Conservation (phyloP, 1,140 invertebrate genomes). For the Aphelenchoides besseyi region DNA sequence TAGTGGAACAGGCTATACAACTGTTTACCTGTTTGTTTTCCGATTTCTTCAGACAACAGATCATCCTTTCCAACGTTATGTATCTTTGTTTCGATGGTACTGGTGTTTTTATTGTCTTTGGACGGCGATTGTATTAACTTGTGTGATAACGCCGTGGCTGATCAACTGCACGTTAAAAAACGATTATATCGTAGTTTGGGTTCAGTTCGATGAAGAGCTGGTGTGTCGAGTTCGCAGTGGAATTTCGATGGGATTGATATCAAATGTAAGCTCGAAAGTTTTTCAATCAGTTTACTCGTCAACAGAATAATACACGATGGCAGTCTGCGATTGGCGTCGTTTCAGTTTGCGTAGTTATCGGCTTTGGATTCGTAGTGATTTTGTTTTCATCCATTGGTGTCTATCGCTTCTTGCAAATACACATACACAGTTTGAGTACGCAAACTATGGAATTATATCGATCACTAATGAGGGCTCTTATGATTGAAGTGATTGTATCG, state of each 20-base stretch:
- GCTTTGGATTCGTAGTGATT: neutral
- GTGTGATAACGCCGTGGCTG: neutral
- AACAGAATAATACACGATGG: neutral
- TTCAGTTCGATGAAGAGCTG: neutral
- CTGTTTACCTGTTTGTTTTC: neutral
- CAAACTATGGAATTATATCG: neutral
- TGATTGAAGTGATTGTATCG: neutral
- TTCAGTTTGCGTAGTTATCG: neutral
- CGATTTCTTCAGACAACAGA: neutral
- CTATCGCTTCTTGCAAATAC: neutral
- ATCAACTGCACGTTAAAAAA: neutral
- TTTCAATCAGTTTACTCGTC: neutral
- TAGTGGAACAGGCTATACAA: neutral
- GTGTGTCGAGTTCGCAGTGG: neutral
- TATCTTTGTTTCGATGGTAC: neutral
- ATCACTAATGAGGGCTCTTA: neutral
- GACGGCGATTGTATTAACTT: neutral
- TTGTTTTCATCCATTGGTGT: neutral
- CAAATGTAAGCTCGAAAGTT: neutral
- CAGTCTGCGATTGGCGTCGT: neutral
- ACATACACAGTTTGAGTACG: neutral
- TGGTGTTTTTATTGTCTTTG: neutral
- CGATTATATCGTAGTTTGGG: neutral
- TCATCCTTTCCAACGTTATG: neutral
- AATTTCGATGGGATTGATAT: neutral